phyloP scores from a whole-genome alignment of 1,140 invertebrate genomes.

The Tribolium castaneum region DNA sequence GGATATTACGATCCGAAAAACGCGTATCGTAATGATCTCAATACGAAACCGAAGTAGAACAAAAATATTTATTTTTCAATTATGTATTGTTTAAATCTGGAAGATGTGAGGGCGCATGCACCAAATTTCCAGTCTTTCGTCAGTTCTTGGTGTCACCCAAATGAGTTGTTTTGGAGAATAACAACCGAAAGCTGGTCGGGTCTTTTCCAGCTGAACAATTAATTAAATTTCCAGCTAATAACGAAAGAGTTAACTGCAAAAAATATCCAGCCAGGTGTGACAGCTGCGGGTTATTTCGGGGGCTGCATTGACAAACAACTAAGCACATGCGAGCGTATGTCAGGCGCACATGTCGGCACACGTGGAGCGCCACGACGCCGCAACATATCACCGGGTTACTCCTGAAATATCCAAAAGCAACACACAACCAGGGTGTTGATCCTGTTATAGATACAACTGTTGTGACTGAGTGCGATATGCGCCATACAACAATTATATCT shows the following conservation, averaged over 20 bases:
- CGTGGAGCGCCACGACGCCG: constrained; percentile 57
- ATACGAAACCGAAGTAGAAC: no score
- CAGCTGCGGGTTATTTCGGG: constrained; percentile 58
- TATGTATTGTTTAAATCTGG: no score
- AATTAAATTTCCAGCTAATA: constrained; percentile 50
- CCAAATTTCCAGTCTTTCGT: no score
- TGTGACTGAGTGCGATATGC: constrained; percentile 12
- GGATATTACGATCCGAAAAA: no score
- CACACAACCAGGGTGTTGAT: constrained; percentile 27
- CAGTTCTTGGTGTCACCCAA: no score
- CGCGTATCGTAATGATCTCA: no score
- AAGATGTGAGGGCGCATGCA: no score
- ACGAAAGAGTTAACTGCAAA: constrained; percentile 53
- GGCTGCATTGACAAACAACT: constrained; percentile 54
- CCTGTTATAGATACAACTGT: constrained; percentile 32
- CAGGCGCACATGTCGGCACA: constrained; percentile 57
- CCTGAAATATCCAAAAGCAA: constrained; percentile 48
- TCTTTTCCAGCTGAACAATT: constrained; percentile 17
- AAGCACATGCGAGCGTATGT: constrained; percentile 55
- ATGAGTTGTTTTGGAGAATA: not conserved
- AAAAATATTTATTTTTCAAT: no score
- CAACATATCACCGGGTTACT: constrained; percentile 46
- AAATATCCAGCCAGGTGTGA: constrained; percentile 60
- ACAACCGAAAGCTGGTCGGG: not conserved
- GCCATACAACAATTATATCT: constrained; percentile 7